Evolutionary conservation across 2,113 vertebrate genomes (phyloP).

Genomic region (Pterocles burchelli): DNA sequence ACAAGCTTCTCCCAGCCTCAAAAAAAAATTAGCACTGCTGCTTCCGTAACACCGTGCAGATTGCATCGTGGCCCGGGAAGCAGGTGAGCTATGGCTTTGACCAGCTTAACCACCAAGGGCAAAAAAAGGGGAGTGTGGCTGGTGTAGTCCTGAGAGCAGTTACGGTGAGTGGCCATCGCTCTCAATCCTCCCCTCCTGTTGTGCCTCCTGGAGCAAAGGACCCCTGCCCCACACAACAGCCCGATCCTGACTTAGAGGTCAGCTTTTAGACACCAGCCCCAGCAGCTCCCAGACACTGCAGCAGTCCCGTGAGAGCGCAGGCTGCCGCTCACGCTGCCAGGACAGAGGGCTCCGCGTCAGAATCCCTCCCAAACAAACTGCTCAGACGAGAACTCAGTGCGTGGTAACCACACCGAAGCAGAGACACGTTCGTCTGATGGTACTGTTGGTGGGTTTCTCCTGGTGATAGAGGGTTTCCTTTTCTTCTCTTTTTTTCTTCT

Average conservation of each 20-base stretch:
- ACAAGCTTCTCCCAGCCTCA: constrained; percentile 38
- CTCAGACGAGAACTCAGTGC: not conserved
- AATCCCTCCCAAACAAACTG: not conserved
- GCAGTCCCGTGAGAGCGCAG: not conserved
- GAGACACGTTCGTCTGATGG: not conserved
- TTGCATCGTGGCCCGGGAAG: not conserved
- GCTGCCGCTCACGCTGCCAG: not conserved
- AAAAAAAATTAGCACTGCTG: not conserved
- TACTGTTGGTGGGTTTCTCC: not conserved
- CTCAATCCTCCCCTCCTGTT: not conserved
- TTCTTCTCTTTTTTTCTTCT: not conserved
- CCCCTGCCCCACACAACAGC: not conserved
- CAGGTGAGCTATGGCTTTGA: constrained; percentile 50
- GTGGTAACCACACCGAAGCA: not conserved
- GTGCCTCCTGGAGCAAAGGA: not conserved
- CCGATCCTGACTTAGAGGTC: not conserved
- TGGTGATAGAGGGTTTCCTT: not conserved
- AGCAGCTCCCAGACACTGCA: not conserved
- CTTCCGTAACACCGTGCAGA: not conserved
- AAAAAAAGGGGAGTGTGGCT: not conserved
- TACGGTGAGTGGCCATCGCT: not conserved
- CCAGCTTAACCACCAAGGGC: not conserved
- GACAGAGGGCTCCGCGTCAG: not conserved
- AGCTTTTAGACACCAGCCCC: not conserved
- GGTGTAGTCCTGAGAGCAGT: constrained; percentile 51